These are phyloP conservation scores for Grammomys dolichurus DNA, from an alignment of 2,113 vertebrate species.

Conservation along the genomic window DNA sequence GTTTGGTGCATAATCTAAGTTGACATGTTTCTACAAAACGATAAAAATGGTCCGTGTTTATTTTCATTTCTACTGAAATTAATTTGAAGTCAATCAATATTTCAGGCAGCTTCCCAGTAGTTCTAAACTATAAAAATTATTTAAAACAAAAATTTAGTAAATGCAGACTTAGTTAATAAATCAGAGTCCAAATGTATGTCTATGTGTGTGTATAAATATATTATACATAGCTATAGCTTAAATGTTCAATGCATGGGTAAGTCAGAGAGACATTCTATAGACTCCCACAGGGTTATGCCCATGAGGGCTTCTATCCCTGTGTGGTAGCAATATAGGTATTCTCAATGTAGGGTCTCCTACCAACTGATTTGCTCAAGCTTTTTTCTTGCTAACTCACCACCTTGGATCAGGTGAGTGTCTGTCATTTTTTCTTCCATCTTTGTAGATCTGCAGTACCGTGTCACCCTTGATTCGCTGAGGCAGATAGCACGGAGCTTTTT, in stretches of 20 bases:
- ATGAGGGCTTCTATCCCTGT: neutral
- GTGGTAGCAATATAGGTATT: neutral
- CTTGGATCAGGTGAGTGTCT: neutral
- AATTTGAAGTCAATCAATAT: neutral
- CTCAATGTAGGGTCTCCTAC: neutral
- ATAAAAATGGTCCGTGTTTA: neutral
- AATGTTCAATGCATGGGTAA: neutral
- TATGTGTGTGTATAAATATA: rapidly evolving
- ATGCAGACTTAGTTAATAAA: neutral
- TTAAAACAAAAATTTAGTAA: neutral
- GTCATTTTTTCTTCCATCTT: neutral
- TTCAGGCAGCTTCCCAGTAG: neutral
- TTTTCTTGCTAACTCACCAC: slow-evolving; percentile 49
- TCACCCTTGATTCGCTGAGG: slow-evolving; percentile 88
- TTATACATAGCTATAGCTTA: neutral
- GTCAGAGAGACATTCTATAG: neutral
- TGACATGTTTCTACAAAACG: neutral
- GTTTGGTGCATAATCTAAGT: slow-evolving; percentile 5
- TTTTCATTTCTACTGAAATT: slow-evolving; percentile 54
- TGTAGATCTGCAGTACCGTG: slow-evolving; percentile 87
- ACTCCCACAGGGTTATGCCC: neutral
- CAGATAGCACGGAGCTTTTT: slow-evolving; percentile 88
- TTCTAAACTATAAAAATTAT: slow-evolving; percentile 15
- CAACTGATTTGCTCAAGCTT: neutral
- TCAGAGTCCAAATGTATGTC: neutral